Evolutionary conservation across 53 echinoderm and acorn worm genomes (phyloP).

Genomic region (Luidia sarsii): DNA sequence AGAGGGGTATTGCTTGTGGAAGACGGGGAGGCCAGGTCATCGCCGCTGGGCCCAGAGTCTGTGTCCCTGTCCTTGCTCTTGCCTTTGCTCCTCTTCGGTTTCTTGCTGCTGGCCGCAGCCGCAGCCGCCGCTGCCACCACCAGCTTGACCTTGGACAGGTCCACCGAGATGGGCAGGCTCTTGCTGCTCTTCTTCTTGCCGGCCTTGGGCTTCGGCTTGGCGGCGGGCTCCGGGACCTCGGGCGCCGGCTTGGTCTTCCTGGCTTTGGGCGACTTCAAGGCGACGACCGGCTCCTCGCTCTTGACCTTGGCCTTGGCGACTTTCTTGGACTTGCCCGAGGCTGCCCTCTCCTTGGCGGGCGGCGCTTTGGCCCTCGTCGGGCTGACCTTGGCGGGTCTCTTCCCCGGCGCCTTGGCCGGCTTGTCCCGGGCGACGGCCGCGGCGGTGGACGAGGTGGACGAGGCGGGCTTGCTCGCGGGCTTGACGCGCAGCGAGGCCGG

Average conservation of each 20-base stretch:
- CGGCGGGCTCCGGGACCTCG: slow-evolving; percentile 25
- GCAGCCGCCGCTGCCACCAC: neutral
- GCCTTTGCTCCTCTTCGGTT: slow-evolving; percentile 37
- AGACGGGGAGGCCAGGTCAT: neutral
- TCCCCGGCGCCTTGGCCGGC: slow-evolving; percentile 48
- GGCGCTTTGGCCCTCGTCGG: slow-evolving; percentile 18
- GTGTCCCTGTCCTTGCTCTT: slow-evolving; percentile 35
- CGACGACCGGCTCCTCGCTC: neutral
- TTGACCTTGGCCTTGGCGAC: slow-evolving; percentile 64
- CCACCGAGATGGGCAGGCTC: slow-evolving; percentile 35
- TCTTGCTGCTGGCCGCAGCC: neutral
- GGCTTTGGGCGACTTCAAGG: slow-evolving; percentile 43
- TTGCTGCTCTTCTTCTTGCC: slow-evolving; percentile 48
- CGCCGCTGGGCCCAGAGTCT: neutral
- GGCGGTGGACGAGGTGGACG: neutral
- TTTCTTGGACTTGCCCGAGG: slow-evolving; percentile 20
- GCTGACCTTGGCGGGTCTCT: slow-evolving; percentile 45
- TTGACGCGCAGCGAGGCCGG: slow-evolving; percentile 21
- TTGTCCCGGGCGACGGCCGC: slow-evolving; percentile 43
- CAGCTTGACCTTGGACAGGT: slow-evolving; percentile 23
- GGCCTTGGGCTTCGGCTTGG: slow-evolving; percentile 42
- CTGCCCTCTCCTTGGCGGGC: slow-evolving; percentile 3
- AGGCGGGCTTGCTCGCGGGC: neutral
- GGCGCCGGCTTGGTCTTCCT: slow-evolving; percentile 61
- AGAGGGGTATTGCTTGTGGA: slow-evolving; percentile 18